Evolutionary conservation across 2,113 vertebrate genomes (phyloP).

Genomic region (Calyptommatus sinebrachiatus): DNA sequence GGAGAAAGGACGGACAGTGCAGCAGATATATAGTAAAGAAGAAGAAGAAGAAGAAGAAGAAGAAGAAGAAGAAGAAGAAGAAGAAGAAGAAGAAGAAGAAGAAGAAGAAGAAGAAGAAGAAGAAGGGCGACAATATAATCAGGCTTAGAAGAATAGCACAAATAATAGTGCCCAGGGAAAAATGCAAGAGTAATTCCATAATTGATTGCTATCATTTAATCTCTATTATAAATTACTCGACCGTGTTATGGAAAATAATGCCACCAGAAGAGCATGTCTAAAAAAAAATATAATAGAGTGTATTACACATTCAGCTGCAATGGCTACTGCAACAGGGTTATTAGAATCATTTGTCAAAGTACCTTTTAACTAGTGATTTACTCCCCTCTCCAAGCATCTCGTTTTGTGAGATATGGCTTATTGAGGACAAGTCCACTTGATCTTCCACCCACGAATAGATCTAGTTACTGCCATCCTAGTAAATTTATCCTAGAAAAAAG

Average conservation of each 20-base stretch:
- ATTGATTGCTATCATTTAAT: conserved; percentile 48
- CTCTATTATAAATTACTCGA: conserved; percentile 54
- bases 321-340: conserved; percentile 39
- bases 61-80: too few species aligned
- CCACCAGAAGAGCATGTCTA: conserved; percentile 55
- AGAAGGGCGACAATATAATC: not conserved
- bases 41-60: too few species aligned
- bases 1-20: not conserved
- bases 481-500: conserved; percentile 26
- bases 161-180: conserved; percentile 36
- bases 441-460: conserved; percentile 25
- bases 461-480: conserved; percentile 19
- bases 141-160: conserved; percentile 30
- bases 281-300: conserved; percentile 57
- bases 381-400: conserved; percentile 21
- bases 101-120: too few species aligned
- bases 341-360: conserved; percentile 49
- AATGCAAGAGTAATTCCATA: conserved; percentile 45
- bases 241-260: conserved; percentile 48
- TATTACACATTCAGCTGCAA: conserved; percentile 53
- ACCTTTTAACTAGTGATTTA: conserved; percentile 38
- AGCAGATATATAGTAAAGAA: not conserved
- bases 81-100: not conserved
- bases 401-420: conserved; percentile 38
- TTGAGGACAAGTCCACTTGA: conserved; percentile 21